phyloP scores from a whole-genome alignment of 2,797 vertebrate species.

The Phalanger gymnotis region DNA sequence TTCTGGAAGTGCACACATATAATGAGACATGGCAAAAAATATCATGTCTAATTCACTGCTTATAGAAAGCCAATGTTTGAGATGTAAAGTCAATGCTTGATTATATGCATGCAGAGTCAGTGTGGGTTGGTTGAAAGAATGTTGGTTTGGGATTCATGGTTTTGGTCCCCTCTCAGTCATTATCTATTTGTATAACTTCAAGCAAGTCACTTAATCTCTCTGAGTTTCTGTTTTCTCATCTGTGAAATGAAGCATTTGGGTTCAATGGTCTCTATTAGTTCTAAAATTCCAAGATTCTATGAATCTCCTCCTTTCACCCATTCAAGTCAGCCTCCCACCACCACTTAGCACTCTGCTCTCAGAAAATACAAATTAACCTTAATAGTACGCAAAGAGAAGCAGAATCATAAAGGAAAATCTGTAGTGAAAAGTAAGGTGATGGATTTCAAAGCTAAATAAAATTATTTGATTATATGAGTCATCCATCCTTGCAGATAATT shows the following conservation, averaged over 20 bases:
- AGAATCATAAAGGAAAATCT: not conserved
- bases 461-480: not conserved
- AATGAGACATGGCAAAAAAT: not conserved
- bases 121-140: not conserved
- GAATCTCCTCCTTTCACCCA: not conserved
- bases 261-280: not conserved
- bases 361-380: not conserved
- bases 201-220: not conserved
- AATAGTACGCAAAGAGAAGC: not conserved
- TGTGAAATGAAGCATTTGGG: not conserved
- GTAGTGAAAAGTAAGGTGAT: not conserved
- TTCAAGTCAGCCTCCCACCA: not conserved
- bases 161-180: not conserved
- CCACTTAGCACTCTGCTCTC: not conserved
- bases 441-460: not conserved
- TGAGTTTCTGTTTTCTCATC: not conserved
- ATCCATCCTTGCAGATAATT: not conserved
- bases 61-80: not conserved
- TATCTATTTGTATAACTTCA: not conserved
- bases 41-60: not conserved
- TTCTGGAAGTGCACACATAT: not conserved
- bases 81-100: not conserved
- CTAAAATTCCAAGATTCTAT: not conserved
- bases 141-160: not conserved
- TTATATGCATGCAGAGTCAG: not conserved